These are phyloP conservation scores for Tachyglossus aculeatus DNA, from an alignment of 2,797 vertebrate genomes.

Conservation along the genomic window DNA sequence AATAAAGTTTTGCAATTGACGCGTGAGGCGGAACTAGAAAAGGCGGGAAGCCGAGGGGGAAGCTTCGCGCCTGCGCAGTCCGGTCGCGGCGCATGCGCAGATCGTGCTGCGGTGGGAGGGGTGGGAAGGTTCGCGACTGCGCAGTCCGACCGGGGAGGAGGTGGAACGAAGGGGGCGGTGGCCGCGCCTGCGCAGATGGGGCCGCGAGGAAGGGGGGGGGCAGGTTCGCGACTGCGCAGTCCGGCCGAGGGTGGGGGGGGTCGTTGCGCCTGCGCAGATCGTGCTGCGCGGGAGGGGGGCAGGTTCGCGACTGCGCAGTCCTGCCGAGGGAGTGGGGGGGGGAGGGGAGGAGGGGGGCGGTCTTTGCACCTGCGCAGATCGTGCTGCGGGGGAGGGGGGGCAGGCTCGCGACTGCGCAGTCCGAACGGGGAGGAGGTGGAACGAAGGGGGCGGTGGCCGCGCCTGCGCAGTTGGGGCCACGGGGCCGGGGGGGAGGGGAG, in stretches of 20 bases:
- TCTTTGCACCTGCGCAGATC: not conserved
- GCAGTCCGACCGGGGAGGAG: no score
- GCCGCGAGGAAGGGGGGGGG: not conserved
- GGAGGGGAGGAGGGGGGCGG: not conserved
- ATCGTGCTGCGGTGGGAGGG: no score
- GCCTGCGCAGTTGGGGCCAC: no score
- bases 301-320: not conserved
- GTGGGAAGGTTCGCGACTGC: no score
- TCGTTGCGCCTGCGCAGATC: not conserved
- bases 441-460: no score
- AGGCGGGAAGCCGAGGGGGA: no score
- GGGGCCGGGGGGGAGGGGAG: no score
- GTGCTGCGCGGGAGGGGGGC: not conserved
- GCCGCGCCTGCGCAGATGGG: not conserved
- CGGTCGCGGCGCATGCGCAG: no score
- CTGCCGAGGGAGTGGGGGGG: not conserved
- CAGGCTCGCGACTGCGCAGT: not conserved
- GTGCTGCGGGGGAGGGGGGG: not conserved
- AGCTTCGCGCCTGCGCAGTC: not conserved
- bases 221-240: fast-evolving
- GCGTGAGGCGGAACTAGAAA: no score
- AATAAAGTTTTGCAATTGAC: no score
- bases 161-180: not conserved
- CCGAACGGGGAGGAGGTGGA: no score
- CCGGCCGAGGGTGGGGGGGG: not conserved